Evolutionary conservation across 2,888 invertebrate genomes (phyloP).

Genomic region (Rhodophaea formosa): DNA sequence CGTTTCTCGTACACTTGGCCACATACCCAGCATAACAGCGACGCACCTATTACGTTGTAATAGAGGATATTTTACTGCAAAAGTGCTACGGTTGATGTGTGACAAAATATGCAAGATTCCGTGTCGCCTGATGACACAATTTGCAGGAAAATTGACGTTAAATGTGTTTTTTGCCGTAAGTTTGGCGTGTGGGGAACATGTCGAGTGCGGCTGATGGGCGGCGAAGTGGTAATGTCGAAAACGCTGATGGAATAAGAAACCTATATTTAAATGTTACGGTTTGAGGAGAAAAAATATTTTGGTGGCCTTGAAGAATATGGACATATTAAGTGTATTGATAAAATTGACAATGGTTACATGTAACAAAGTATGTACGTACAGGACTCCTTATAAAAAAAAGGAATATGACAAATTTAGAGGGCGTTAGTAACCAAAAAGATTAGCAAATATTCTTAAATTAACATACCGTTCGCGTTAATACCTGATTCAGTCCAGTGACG

Average conservation of each 20-base stretch:
- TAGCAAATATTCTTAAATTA: too few relatives aligned
- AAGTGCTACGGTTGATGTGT: not conserved
- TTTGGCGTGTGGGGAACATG: not conserved
- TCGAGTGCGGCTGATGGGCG: not conserved
- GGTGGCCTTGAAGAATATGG: not conserved
- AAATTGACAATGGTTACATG: too few relatives aligned
- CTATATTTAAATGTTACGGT: not conserved
- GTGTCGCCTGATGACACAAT: slow-evolving; percentile 7
- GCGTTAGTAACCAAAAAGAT: too few relatives aligned
- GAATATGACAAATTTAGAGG: too few relatives aligned
- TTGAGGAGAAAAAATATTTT: not conserved
- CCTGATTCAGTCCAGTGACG: too few relatives aligned
- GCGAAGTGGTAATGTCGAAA: not conserved
- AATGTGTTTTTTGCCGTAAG: slow-evolving; percentile 1
- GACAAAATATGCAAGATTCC: not conserved
- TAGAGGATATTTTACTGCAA: not conserved
- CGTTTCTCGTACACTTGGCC: not conserved
- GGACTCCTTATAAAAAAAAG: too few relatives aligned
- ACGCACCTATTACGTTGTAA: too few relatives aligned
- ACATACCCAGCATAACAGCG: not conserved
- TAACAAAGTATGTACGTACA: too few relatives aligned
- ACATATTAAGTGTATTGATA: too few relatives aligned
- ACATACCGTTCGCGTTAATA: too few relatives aligned
- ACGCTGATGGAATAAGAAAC: not conserved
- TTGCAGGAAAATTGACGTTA: slow-evolving; percentile 11